phyloP scores from a whole-genome alignment of 1,140 invertebrate species.

The Vanessa tameamea region DNA sequence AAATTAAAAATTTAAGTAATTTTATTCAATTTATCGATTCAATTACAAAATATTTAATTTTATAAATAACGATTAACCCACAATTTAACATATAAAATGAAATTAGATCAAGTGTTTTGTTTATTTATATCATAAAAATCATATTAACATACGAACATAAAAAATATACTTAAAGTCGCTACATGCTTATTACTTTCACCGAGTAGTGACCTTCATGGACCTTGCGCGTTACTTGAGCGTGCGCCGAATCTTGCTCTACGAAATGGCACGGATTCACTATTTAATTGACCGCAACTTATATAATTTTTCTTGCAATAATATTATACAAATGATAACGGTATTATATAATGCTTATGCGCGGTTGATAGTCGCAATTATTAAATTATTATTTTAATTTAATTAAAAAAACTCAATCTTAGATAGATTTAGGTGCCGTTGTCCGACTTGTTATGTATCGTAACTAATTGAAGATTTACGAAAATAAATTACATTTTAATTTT shows the following conservation, averaged over 20 bases:
- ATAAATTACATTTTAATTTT: too few relatives aligned
- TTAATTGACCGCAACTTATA: slow-evolving; percentile 34
- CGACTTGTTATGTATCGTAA: background rate
- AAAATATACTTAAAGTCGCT: slow-evolving; percentile 19
- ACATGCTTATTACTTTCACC: slow-evolving; percentile 36
- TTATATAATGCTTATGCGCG: slow-evolving; percentile 25
- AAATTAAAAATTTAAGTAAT: background rate
- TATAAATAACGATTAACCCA: background rate
- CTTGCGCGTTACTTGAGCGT: slow-evolving; percentile 31
- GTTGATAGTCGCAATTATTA: slow-evolving; percentile 3
- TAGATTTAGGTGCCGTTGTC: background rate
- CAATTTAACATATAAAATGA: background rate
- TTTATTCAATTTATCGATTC: background rate
- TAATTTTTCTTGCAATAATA: slow-evolving; percentile 32
- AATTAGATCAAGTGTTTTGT: slow-evolving; percentile 2
- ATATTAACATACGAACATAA: background rate
- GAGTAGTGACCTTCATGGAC: slow-evolving; percentile 39
- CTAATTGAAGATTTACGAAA: background rate
- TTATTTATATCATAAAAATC: background rate
- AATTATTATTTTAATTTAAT: background rate
- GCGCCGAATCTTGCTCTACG: slow-evolving; percentile 31
- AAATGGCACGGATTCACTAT: slow-evolving; percentile 27
- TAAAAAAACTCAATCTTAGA: background rate
- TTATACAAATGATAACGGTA: slow-evolving; percentile 31
- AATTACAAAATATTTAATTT: background rate